Percentiles rank a stretch among this genome's conserved stretches.
Conservation (phyloP, 2,113 vertebrate genomes). For the Tamias sibiricus region DNA sequence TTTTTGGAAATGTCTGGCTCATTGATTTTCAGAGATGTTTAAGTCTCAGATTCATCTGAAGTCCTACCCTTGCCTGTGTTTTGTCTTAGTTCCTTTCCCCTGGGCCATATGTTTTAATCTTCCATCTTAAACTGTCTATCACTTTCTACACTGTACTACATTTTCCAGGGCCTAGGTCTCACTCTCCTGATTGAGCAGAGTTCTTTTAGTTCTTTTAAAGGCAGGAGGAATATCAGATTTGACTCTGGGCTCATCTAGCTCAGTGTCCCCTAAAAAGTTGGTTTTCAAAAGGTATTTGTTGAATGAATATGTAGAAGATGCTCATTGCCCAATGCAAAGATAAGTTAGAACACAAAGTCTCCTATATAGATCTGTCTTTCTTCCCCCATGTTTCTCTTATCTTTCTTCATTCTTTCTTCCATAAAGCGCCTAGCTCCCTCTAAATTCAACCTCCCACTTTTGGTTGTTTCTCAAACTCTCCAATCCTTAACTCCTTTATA, state of each 20-base stretch:
- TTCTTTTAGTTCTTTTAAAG: slow-evolving; percentile 8
- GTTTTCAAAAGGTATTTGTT: background rate
- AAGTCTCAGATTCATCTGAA: slow-evolving; percentile 15
- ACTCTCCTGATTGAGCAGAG: background rate
- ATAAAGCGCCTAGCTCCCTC: background rate
- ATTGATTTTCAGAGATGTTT: slow-evolving; percentile 41
- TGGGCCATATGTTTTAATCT: background rate
- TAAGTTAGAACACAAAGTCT: background rate
- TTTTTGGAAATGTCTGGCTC: background rate
- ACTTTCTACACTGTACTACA: background rate
- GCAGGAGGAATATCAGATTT: background rate
- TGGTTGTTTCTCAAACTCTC: background rate
- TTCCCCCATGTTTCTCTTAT: background rate
- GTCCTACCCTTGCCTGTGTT: background rate
- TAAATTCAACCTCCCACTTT: background rate
- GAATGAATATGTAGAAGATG: background rate
- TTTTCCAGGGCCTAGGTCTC: background rate
- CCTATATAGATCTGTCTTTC: background rate
- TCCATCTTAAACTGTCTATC: background rate
- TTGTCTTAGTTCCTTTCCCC: background rate
- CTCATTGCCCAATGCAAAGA: background rate
- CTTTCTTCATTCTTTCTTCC: background rate
- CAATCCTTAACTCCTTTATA: background rate
- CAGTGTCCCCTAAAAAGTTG: background rate
- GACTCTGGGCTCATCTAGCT: background rate